phyloP scores from a whole-genome alignment of 2,113 vertebrate genomes.

The Anser brachyrhynchus region DNA sequence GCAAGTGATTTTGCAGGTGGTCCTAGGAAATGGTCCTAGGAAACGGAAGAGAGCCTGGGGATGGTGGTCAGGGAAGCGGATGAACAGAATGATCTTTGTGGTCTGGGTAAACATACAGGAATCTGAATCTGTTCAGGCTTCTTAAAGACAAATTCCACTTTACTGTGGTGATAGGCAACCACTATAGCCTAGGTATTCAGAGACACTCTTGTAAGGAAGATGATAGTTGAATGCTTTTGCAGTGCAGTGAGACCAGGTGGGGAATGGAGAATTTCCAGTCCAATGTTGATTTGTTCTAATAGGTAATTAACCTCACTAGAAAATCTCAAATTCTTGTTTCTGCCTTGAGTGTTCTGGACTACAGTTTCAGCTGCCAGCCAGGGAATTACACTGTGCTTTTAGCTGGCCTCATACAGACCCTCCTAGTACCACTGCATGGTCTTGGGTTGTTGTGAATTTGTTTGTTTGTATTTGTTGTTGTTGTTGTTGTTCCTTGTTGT shows the following conservation, averaged over 20 bases:
- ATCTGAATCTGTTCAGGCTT: neutral
- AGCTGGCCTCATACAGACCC: neutral
- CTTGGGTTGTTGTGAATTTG: neutral
- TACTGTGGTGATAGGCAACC: neutral
- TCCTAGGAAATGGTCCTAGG: conserved; percentile 29
- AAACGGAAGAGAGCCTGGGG: neutral
- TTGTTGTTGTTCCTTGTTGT: neutral
- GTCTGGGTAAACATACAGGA: neutral
- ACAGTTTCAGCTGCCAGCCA: neutral
- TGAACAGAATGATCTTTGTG: neutral
- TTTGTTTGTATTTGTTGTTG: neutral
- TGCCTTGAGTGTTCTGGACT: neutral
- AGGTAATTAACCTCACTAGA: neutral
- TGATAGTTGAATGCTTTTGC: neutral
- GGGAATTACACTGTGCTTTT: neutral
- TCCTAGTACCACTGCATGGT: accelerated
- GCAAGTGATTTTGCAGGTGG: conserved; percentile 21
- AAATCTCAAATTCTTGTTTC: neutral
- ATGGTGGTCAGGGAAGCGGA: neutral
- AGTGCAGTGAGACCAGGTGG: neutral
- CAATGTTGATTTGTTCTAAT: neutral
- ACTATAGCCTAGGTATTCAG: neutral
- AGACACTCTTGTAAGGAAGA: neutral
- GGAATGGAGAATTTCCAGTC: neutral
- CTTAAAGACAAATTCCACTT: neutral